Evolutionary conservation across 1,140 invertebrate species (phyloP).

Genomic region (Drosophila persimilis): DNA sequence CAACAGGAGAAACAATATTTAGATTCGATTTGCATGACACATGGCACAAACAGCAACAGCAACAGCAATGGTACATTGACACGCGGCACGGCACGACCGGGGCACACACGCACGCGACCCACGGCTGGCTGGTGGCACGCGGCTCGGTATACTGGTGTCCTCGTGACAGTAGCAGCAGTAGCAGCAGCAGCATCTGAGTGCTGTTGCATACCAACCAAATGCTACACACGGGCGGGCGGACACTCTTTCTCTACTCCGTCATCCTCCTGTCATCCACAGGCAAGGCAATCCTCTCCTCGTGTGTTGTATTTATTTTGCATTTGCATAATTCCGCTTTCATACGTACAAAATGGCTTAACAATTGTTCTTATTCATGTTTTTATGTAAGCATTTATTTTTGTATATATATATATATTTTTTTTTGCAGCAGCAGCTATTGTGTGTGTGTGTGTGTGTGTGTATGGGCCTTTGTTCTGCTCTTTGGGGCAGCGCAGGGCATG

Average conservation of each 20-base stretch:
- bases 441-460: too few species aligned
- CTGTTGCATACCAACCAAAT: too few species aligned
- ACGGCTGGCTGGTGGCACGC: too few species aligned
- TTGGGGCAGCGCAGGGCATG: neutral
- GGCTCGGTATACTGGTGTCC: too few species aligned
- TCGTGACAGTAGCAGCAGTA: too few species aligned
- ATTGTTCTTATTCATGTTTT: conserved; percentile 47
- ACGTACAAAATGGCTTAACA: conserved; percentile 63
- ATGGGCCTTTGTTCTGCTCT: conserved; percentile 50
- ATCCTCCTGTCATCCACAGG: neutral
- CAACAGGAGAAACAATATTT: conserved; percentile 36
- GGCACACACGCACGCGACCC: too few species aligned
- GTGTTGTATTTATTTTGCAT: conserved; percentile 34
- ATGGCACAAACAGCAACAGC: conserved; percentile 1
- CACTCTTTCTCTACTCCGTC: too few species aligned
- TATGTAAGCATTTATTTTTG: conserved; percentile 40
- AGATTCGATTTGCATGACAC: conserved; percentile 33
- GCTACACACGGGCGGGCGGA: too few species aligned
- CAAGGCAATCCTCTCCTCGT: conserved; percentile 7
- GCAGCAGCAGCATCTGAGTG: too few species aligned
- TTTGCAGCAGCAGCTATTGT: conserved; percentile 32
- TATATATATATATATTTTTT: conserved; percentile 2
- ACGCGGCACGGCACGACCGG: too few species aligned
- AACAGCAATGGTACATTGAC: conserved; percentile 5
- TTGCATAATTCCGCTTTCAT: conserved; percentile 67